Evolutionary conservation across 2,888 invertebrate genomes (phyloP), one percentile per base, ranked within the genome.

Genomic region (Cephalotes varians): DNA sequence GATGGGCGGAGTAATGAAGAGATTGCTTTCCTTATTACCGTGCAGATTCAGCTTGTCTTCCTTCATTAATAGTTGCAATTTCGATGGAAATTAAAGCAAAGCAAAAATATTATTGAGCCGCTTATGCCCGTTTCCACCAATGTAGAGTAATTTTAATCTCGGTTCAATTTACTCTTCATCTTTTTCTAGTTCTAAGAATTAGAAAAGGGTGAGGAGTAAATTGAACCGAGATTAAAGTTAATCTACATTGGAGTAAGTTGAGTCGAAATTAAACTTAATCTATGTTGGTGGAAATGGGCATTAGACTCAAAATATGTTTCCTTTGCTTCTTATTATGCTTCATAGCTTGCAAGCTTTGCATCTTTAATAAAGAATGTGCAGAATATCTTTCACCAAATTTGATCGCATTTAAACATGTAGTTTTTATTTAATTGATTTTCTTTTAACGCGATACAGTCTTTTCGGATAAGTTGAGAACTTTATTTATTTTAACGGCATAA

Each of bases 21-120:
- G 86, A 90, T 86, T 84, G 85, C 87, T 86, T 85, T 85, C 81
- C 88, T 88, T 85, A 88, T 89, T 88, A 88, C 60, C 64, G 82
- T 81, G 77, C 82, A 86, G 87, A 88, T 87, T 87, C 76, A 88
- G 85, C 71, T 56, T 83, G 69, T 76, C 84, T 80, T 64, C 71
- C 54, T 44, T 49, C 64, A 69, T 87, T 85, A 82, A 69, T 34
- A 25, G 28, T 64, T 58, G 28, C 47, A 28, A 49, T 65, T 76
- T 49, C 34, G 34, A 25, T 28, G 31, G 5, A 60, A 28, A 44
- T 73, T 60, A 69, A 56, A 10, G 18, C 64, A 82, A 84, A 82
- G 47, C 34, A 37, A 64, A 72, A 76, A n/a, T n/a, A n/a, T 49
- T 71, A 31, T 47, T 6, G 34, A 37, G 5, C 9, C 18, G 25